Evolutionary conservation across 2,797 vertebrate species (phyloP), one percentile per base, ranked within the genome.

Genomic region (Columba guinea): DNA sequence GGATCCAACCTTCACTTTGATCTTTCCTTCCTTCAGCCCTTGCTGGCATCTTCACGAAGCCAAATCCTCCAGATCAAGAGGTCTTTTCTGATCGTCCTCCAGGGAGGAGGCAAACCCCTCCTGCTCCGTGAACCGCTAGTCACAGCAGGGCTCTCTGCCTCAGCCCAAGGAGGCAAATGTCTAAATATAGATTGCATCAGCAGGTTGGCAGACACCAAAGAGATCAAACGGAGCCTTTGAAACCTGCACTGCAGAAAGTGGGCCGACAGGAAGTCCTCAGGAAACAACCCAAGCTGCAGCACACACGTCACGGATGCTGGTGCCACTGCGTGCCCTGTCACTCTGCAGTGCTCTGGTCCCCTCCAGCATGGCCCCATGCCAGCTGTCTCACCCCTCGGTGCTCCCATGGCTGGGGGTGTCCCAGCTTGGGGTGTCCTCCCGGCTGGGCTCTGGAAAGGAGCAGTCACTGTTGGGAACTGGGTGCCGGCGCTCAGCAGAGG

Each of bases 271-370:
- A 83, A 85, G 7, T 20, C 41, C 73, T 58, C 1, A 3, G 62
- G 67, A 68, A 59, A 32, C 21, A 46, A 34, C 24, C 13, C 48
- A 32, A 44, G 12, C 32, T 22, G 2, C 32, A 59, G 34, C 32
- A 76, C 59, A 44, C 28, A 15, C 1, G 1, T 37, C 44, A 30
- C 0, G 0, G 41, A 17, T n/a, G 32, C 22, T 27, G 11, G 32
- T n/a, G 22, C 30, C 22, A 21, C 65, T 22, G 26, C 0, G 11
- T 62, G 48, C 52, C 48, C 30, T 2, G 0, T 17, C 0, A 1
- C 21, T 41, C 46, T 62, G 17, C 34, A 62, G 46, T 28, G 53
- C 58, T 12, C 76, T 46, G n/a, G 16, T 68, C 6, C 23, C 27
- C 49, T 84, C 52, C 4, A 0, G 10, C 44, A 35, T 1, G 0